These are phyloP conservation scores for Formica selysi DNA, from an alignment of 1,140 invertebrate species.

Conservation along the genomic window DNA sequence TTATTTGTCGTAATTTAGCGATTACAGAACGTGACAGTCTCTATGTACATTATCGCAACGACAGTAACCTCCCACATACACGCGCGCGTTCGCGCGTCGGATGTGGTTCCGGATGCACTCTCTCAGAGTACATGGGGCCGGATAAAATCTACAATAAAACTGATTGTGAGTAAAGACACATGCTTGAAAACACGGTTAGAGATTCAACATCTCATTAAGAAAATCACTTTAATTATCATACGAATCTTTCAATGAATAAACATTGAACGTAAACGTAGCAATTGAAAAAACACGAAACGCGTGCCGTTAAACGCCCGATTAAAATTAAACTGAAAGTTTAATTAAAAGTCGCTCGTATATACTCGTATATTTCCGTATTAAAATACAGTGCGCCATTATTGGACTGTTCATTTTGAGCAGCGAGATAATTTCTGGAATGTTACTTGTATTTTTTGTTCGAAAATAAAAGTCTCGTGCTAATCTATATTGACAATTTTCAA, in stretches of 20 bases:
- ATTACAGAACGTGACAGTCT: neutral
- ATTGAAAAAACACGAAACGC: constrained; percentile 11
- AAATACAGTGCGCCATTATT: neutral
- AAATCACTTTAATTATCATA: constrained; percentile 55
- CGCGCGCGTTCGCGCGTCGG: neutral
- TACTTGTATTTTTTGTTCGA: neutral
- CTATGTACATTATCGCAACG: constrained; percentile 1
- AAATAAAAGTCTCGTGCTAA: neutral
- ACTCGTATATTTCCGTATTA: neutral
- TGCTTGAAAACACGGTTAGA: neutral
- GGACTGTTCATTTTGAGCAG: neutral
- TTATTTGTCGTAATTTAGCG: constrained; percentile 17
- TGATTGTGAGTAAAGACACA: constrained; percentile 27
- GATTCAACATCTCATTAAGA: constrained; percentile 14
- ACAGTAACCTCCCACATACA: neutral
- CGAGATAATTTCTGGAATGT: neutral
- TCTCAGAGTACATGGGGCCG: constrained; percentile 5
- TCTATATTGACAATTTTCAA: constrained; percentile 1
- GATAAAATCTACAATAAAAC: constrained; percentile 49
- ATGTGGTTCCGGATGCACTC: constrained; percentile 20
- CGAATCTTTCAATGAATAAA: neutral
- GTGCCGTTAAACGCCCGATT: neutral
- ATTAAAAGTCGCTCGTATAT: constrained; percentile 34
- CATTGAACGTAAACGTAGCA: constrained; percentile 1
- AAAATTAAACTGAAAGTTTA: constrained; percentile 19